Base-by-base conservation (phyloP, 2,113 vertebrate genomes). In the Irena cyanogastra region DNA sequence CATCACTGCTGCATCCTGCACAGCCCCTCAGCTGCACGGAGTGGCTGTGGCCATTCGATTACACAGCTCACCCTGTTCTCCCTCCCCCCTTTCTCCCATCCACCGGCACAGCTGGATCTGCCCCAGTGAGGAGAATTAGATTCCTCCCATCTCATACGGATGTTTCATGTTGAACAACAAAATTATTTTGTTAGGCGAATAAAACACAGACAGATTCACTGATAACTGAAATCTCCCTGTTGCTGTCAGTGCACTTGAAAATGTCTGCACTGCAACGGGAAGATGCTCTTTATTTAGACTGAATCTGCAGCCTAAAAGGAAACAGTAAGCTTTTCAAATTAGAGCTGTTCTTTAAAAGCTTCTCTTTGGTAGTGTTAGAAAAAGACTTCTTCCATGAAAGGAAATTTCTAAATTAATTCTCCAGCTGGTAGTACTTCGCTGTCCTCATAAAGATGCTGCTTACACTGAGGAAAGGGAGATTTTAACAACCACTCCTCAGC, bases 311-410 rank as follows among this genome's bases (percentile, higher is more conserved):
- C 60, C 80, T 92, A 87, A 86, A 95, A 94, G 86, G 93, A 94
- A 95, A 96, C 94, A 93, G 86, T 96, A 60, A 92, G 94, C 93
- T 95, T 95, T 96, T 94, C 94, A 96, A 84, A 94, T 96, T 89
- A 92, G 72, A 75, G 77, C 37, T 15, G 71, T 82, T 94, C 91
- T 95, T 93, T 95, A 87, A 94, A 96, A 87, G 89, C 89, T 94
- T 92, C 80, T 94, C 45, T 97, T 91, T 78, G 77, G 49, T 92
- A 75, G 52, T 60, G 60, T 81, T 84, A 82, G 91, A 84, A 95
- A 96, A 96, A 89, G 44, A 71, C 72, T 68, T 94, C 65, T 89
- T 87, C 96, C 95, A 64, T 87, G 92, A 95, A 96, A 97, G 95
- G 95, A 92, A 91, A 75, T 89, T 83, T 81, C 94, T 96, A 95